Base-by-base conservation (phyloP, 2,113 vertebrate genomes). In the Apus apus region DNA sequence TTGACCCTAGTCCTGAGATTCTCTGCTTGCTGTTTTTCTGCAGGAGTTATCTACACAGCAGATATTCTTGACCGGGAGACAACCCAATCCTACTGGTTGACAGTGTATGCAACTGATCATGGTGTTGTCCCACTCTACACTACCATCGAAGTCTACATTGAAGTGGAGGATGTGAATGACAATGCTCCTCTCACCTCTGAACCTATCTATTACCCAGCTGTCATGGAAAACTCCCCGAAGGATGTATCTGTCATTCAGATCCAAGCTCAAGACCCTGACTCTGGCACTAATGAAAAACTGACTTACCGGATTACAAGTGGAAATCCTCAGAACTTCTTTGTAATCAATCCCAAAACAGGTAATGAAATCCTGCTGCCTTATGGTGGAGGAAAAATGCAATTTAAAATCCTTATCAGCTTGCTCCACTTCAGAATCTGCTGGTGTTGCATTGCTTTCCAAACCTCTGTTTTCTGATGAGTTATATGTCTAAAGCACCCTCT, bases 311-410 rank as follows among this genome's bases (percentile, higher is more conserved):
- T 99, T 95, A 98, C 99, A 86, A 99, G 99, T 56, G 99, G 99
- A 78, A 99, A 99, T 94, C 99, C 99, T 13, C 99, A 99, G 98
- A 99, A 99, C 93, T 99, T 99, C 97, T 99, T 99, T 65, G 98
- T 97, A 74, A 99, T 99, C 97, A 99, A 99, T 92, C 57, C 98
- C 36, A 99, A 98, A 95, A 99, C 98, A 96, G 99, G 99, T 99
- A 98, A 98, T 91, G 30, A 85, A 70, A 58, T 67, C 15, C 25
- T 64, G 4, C 81, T 87, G 34, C 50, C 15, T 87, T 74, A 20
- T 3, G 4, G 61, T n/a, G 30, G 22, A n/a, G 53, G 40, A 57
- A 72, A 48, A 48, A 68, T 38, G 5, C 6, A 32, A 20, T 56
- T 80, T 53, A 61, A 61, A 76, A 11, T 90, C 15, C 78, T 75